These are phyloP conservation scores for Poecile montanus DNA, from an alignment of 2,797 vertebrate genomes.

Conservation along the genomic window DNA sequence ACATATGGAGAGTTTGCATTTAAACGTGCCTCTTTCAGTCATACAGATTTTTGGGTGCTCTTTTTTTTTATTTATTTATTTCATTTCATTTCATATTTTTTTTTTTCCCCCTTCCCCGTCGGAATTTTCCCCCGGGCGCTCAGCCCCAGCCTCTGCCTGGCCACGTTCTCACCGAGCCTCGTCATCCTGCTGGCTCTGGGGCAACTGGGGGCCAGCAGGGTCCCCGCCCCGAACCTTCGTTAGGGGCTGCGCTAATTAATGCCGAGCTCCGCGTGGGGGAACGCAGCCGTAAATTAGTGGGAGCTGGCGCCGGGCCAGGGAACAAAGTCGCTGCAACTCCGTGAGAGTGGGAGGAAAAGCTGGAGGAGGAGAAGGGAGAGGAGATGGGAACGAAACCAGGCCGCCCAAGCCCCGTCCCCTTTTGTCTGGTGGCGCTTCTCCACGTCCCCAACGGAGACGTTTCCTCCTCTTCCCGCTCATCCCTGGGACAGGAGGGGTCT, in stretches of 20 bases:
- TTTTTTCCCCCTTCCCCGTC: not conserved
- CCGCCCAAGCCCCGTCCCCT: not conserved
- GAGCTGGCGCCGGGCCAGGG: not conserved
- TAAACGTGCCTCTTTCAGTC: slow-evolving; percentile 73
- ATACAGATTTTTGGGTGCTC: slow-evolving; percentile 69
- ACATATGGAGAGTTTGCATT: slow-evolving; percentile 72
- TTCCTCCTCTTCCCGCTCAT: not conserved
- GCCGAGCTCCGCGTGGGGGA: not conserved
- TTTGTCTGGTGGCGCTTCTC: not conserved
- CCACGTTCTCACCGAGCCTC: not conserved
- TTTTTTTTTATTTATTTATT: slow-evolving; percentile 39
- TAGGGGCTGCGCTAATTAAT: slow-evolving; percentile 25
- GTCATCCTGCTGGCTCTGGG: not conserved
- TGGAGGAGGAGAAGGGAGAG: slow-evolving; percentile 34
- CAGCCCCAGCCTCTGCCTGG: not conserved
- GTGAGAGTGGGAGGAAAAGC: slow-evolving; percentile 43
- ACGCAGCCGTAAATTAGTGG: not conserved
- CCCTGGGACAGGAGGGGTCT: accelerated
- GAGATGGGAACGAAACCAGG: not conserved
- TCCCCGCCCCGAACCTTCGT: not conserved
- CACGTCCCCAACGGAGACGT: not conserved
- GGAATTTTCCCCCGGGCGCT: not conserved
- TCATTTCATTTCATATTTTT: too few species aligned
- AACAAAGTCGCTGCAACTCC: slow-evolving; percentile 14
- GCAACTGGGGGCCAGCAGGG: not conserved